Base-by-base conservation (phyloP, 2,113 vertebrate genomes). In the Prinia subflava region DNA sequence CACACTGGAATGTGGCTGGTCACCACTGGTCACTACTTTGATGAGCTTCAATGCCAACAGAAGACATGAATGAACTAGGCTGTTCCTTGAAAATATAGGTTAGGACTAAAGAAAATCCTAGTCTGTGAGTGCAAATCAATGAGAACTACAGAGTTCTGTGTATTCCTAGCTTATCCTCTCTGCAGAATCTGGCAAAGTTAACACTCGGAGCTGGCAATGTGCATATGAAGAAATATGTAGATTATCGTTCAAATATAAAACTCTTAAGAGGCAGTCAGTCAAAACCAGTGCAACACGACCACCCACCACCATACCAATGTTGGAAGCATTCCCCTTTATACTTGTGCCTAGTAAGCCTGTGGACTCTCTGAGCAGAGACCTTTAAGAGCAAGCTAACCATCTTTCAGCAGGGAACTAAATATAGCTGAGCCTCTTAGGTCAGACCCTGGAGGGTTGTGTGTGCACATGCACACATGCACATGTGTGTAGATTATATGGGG, bases 401-500 rank as follows among this genome's bases (percentile, higher is more conserved):
- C 75, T 78, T 79, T 75, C 82, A 75, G 30, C 24, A 55, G 47
- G 44, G 35, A 20, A 88, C 73, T 68, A 88, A 73, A 93, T 47
- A 52, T 2, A 47, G 39, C 52, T 60, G 59, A 39, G 68, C 8
- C 18, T 71, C 52, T 62, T 57, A 35, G 65, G 18, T 39, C 10
- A 11, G 44, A 46, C 27, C 9, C 25, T 22, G 8, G 15, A 19
- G 24, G 30, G 3, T 10, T 33, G 14, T 35, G 27, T 60, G 64
- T 2, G 0, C 47, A 57, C 2, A 1, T 44, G 50, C 0, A 0
- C 4, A 4, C 0, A 0, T 25, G 31, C 3, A 11, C 5, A 3
- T 20, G 9, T 30, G 41, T 53, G n/a, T 49, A 89, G 37, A 57
- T 70, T 33, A 78, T 28, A 35, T 75, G 6, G 18, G 5, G 2